Evolutionary conservation across 2,797 vertebrate species (phyloP), one percentile per base, ranked within the genome.

Genomic region (Urosaurus nigricauda): DNA sequence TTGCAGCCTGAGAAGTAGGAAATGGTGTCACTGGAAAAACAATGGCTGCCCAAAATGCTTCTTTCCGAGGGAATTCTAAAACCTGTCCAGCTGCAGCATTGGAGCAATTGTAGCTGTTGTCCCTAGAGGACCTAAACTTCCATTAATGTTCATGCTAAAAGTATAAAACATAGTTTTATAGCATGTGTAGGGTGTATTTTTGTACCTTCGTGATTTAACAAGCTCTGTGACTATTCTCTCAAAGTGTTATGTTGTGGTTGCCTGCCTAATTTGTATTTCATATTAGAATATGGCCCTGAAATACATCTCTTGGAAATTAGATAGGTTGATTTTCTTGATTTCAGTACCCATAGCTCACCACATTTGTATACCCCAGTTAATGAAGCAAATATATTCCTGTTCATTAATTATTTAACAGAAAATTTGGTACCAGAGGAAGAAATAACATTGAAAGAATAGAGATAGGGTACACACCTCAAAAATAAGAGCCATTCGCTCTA

Each of bases 51-150:
- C 37, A 40, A n/a, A 32, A 29, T 32, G 29, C 51, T 29, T n/a
- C 29, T 58, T 73, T 75, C 77, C 29, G 65, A 17, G 24, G 78
- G 40, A 77, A 85, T 81, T 68, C 70, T 85, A 84, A 90, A 53
- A 84, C 17, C 29, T 9, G 51, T 12, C 77, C 51, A 85, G n/a
- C 68, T 85, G 77, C 53, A 29, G 47, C 53, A 53, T 32, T 81
- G 78, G 58, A 37, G 40, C 35, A 65, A 35, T 35, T 37, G 6
- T 21, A 63, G 75, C 7, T 78, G 8, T 40, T 17, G 26, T 83
- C 40, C 47, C 43, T 88, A 14, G 37, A 83, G 58, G 56, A 75
- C 8, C 40, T 51, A 47, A 75, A 60, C n/a, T 87, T 73, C 37
- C 47, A 43, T 26, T 21, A 43, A 74, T 73, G 58, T 43, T 58